phyloP scores from a whole-genome alignment of 2,888 invertebrate genomes.

The Branchipolynoe longqiensis region DNA sequence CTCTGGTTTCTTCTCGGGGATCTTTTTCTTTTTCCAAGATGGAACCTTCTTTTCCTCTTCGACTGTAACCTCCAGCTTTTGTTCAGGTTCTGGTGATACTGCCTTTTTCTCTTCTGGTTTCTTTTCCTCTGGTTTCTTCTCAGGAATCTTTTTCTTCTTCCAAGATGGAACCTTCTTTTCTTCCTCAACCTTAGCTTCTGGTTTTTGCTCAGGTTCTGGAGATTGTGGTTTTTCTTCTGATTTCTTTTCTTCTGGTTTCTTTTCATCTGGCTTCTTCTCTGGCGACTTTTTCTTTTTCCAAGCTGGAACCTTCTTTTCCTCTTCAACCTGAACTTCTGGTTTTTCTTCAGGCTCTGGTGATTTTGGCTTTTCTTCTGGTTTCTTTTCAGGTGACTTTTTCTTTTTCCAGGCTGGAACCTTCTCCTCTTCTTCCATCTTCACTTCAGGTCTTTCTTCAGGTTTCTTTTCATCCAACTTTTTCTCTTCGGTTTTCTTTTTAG shows the following conservation, averaged over 20 bases:
- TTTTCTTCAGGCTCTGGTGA: not conserved
- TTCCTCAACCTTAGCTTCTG: not conserved
- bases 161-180: not conserved
- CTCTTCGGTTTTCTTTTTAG: not conserved
- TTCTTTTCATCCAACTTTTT: not conserved
- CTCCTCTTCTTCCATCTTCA: not conserved
- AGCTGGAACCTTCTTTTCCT: slow-evolving; percentile 30
- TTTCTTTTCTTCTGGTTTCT: not conserved
- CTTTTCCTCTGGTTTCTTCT: slow-evolving; percentile 39
- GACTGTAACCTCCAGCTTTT: not conserved
- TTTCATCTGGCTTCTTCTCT: slow-evolving; percentile 3
- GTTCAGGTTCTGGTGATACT: no score
- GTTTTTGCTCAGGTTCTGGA: not conserved
- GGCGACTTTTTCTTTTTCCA: slow-evolving; percentile 29
- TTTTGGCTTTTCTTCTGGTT: slow-evolving; percentile 30
- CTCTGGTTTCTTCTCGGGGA: not conserved
- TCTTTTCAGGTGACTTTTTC: not conserved
- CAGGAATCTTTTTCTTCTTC: not conserved
- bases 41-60: slow-evolving; percentile 18
- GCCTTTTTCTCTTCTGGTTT: slow-evolving; percentile 42
- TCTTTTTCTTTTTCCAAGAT: not conserved
- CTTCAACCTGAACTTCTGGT: not conserved
- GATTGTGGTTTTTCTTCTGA: not conserved
- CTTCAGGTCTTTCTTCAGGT: slow-evolving; percentile 6
- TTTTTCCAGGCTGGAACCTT: not conserved